Evolutionary conservation across 2,888 invertebrate genomes (phyloP).

Genomic region (Drosophila melanocephala): DNA sequence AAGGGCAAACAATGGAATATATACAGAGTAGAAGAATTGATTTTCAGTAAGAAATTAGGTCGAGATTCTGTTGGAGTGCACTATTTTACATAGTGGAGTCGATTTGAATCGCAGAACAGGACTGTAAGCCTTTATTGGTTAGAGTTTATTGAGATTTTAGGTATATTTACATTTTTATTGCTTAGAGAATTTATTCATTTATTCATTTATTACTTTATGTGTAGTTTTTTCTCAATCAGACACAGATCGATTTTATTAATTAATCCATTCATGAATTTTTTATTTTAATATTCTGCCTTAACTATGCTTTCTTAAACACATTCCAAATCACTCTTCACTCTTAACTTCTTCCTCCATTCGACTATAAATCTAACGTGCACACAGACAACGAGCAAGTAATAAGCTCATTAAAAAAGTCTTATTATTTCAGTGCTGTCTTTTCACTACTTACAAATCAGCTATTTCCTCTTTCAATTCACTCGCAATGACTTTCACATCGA

Average conservation of each 20-base stretch:
- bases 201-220: background rate
- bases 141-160: background rate
- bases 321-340: background rate
- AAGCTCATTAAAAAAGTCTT: background rate
- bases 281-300: background rate
- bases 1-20: no score
- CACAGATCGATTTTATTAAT: background rate
- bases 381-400: background rate
- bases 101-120: background rate
- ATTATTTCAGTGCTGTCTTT: background rate
- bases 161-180: background rate
- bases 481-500: conserved; percentile 1
- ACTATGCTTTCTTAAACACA: background rate
- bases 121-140: no score
- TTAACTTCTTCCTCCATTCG: background rate
- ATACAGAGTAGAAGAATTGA: background rate
- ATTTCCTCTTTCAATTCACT: background rate
- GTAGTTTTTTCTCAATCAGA: background rate
- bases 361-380: background rate
- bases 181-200: background rate
- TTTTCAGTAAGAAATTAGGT: background rate
- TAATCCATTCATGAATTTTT: background rate
- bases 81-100: background rate
- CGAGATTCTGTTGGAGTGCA: background rate
- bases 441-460: background rate